A percentile compares a stretch with the other conserved stretches of the same genome.
These are phyloP conservation scores for Macaria notata DNA, from an alignment of 2,888 invertebrate species.

Conservation along the genomic window DNA sequence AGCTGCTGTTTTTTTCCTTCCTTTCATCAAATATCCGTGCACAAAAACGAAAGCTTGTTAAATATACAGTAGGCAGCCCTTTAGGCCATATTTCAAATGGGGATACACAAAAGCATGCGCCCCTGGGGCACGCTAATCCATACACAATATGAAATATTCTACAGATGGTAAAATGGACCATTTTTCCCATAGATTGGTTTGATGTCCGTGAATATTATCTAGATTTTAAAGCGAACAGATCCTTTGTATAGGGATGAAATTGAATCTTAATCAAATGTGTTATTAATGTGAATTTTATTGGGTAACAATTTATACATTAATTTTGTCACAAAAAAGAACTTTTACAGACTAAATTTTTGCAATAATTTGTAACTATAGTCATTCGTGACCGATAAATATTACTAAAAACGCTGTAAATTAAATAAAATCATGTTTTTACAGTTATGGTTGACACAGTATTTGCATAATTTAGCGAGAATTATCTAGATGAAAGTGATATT, in stretches of 20 bases:
- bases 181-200: slow-evolving; percentile 22
- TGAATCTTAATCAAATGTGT: background rate
- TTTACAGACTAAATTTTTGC: too few relatives aligned
- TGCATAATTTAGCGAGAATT: too few relatives aligned
- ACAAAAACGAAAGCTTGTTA: slow-evolving; percentile 17
- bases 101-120: slow-evolving; percentile 37
- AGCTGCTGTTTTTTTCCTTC: slow-evolving; percentile 1
- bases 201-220: background rate
- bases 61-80: slow-evolving; percentile 25
- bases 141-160: slow-evolving; percentile 32
- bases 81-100: slow-evolving; percentile 32
- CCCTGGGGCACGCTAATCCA: slow-evolving; percentile 35
- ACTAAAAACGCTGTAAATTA: too few relatives aligned
- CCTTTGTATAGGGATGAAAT: slow-evolving; percentile 7
- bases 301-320: too few relatives aligned
- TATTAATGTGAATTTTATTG: too few relatives aligned
- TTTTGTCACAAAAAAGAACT: too few relatives aligned
- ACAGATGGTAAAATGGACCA: slow-evolving; percentile 32
- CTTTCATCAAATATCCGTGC: slow-evolving; percentile 4
- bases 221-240: background rate
- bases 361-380: too few relatives aligned
- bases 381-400: too few relatives aligned
- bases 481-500: too few relatives aligned
- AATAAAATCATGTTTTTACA: too few relatives aligned
- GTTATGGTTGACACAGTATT: too few relatives aligned